Base-by-base conservation (phyloP, 2,113 vertebrate genomes). In the Antennarius striatus region DNA sequence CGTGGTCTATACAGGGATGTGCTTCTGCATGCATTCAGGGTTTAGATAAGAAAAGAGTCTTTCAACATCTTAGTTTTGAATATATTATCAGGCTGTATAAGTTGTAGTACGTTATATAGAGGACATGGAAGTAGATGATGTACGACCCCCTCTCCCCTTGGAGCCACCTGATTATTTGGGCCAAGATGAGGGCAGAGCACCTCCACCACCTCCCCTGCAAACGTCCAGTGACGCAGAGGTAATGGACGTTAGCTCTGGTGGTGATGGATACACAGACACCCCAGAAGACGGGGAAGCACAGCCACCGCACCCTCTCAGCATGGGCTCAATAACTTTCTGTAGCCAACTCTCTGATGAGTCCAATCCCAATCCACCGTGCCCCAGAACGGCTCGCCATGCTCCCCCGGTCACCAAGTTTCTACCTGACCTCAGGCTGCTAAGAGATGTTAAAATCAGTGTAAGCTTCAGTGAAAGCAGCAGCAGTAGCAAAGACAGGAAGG, bases 131-230 rank as follows among this genome's bases (percentile, higher is more conserved):
- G 87, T 89, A 68, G 94, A 92, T 85, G 95, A 96, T 81, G 90
- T 91, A 82, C 89, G 93, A 91, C 95, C 96, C 90, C 97, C 95
- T 90, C 95, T 97, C 91, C 96, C 94, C 80, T 93, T 95, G 93
- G 96, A 96, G 90, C 93, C 95, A 80, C 92, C 95, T 83, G 90
- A 93, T 87, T 92, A 95, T 88, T 91, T 90, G 89, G 92, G 89
- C 90, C 91, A 89, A 92, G 95, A 95, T 83, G 81, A 88, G 83
- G 93, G 92, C 89, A 93, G 93, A 84, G 94, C 95, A 93, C 97
- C 96, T 98, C 98, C 98, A 98, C 97, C 97, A 96, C 98, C 98
- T 98, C 98, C 98, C 96, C 97, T 98, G 98, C 98, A 98, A 99
- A 99, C 96, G 97, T 99, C 98, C 98, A 98, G 98, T 99, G 98